Conservation (phyloP, 2,797 vertebrate species). For the Buphagus erythrorhynchus region DNA sequence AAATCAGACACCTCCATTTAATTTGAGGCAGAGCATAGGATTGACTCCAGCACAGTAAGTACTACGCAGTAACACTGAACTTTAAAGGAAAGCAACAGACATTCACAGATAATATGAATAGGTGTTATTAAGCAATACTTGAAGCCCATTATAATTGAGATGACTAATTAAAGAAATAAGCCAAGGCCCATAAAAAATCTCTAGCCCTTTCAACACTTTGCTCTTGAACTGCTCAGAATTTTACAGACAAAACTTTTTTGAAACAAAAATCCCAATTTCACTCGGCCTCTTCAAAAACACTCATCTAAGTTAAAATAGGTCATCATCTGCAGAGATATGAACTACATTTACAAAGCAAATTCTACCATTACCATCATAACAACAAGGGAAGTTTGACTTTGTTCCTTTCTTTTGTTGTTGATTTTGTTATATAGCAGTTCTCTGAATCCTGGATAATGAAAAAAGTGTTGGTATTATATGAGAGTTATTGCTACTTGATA, state of each 20-base stretch:
- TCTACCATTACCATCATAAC: background rate
- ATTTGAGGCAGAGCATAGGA: background rate
- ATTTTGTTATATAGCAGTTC: background rate
- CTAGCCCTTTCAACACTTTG: background rate
- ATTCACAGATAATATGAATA: background rate
- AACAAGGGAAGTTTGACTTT: background rate
- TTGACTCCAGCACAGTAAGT: background rate
- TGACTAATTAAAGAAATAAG: background rate
- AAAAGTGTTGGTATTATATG: background rate
- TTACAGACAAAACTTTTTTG: background rate
- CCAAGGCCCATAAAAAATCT: background rate
- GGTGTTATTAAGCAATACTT: background rate
- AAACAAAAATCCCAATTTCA: background rate
- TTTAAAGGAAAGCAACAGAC: background rate
- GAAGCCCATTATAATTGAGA: background rate
- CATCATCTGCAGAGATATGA: background rate
- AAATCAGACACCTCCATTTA: background rate
- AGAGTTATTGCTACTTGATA: background rate
- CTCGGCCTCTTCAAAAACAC: background rate
- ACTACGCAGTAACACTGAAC: background rate
- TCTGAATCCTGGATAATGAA: background rate
- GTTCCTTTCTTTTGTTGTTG: background rate
- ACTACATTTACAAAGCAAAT: background rate
- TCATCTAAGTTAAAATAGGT: background rate
- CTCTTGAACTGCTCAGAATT: background rate